Conservation (phyloP, 2,113 vertebrate species). For the Craseonycteris thonglongyai region DNA sequence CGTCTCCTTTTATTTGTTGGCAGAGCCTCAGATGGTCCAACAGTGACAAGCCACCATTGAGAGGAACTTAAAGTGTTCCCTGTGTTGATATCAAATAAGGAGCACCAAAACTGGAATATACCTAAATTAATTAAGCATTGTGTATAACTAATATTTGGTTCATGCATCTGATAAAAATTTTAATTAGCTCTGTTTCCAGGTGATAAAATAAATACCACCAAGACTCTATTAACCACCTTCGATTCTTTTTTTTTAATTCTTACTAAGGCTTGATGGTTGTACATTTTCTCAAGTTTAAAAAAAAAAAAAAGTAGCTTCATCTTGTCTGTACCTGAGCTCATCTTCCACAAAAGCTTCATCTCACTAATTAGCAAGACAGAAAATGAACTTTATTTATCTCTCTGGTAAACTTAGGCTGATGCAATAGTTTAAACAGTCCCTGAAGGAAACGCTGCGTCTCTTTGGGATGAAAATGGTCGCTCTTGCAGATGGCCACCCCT, state of each 20-base stretch:
- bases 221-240: background rate
- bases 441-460: background rate
- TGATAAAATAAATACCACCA: background rate
- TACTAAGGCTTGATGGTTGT: background rate
- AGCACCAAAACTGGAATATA: background rate
- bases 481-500: background rate
- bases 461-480: background rate
- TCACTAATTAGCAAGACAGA: background rate
- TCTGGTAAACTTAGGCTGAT: constrained; percentile 17
- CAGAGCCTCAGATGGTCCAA: background rate
- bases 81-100: background rate
- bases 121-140: background rate
- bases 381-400: background rate
- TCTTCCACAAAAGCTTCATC: background rate
- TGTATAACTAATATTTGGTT: background rate
- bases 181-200: background rate
- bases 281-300: background rate
- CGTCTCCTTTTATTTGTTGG: background rate
- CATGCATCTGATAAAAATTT: background rate
- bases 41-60: background rate
- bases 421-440: constrained; percentile 20
- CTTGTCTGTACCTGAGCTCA: background rate
- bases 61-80: background rate
- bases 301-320: background rate
- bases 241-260: background rate